phyloP scores from a whole-genome alignment of 2,888 invertebrate species.

The Acanthococcus lagerstroemiae region DNA sequence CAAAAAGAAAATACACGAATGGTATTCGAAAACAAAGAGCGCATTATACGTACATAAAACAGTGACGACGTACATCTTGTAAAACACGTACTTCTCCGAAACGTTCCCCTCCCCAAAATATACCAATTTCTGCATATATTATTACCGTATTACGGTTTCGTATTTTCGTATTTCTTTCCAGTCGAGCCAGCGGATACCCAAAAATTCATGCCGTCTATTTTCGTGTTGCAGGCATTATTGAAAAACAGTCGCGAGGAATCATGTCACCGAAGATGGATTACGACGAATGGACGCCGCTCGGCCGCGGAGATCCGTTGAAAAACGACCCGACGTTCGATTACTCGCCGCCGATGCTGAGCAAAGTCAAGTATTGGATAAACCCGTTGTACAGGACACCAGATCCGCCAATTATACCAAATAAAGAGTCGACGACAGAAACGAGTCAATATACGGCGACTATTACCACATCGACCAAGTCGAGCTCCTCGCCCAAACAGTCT shows the following conservation, averaged over 20 bases:
- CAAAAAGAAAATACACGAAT: background rate
- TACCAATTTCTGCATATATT: too few species aligned
- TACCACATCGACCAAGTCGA: constrained; percentile 32
- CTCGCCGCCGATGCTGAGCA: constrained; percentile 66
- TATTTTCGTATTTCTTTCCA: background rate
- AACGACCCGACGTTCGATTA: constrained; percentile 79
- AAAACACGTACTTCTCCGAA: too few species aligned
- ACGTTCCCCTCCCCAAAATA: too few species aligned
- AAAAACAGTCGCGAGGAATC: constrained; percentile 29
- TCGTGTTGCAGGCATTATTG: constrained; percentile 7
- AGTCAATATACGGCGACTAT: constrained; percentile 30
- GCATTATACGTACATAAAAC: too few species aligned
- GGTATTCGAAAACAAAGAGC: too few species aligned
- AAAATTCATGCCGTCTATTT: background rate
- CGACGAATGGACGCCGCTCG: constrained; percentile 75
- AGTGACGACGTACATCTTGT: too few species aligned
- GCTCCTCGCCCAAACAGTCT: constrained; percentile 36
- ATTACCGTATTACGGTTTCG: too few species aligned
- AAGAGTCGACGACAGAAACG: constrained; percentile 37
- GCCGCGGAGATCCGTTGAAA: constrained; percentile 68
- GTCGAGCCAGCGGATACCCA: background rate
- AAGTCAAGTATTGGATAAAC: constrained; percentile 71
- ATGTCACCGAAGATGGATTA: constrained; percentile 65
- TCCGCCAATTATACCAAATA: constrained; percentile 39
- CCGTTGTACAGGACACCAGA: constrained; percentile 51